phyloP scores from a whole-genome alignment of 2,888 invertebrate genomes.

The Volucella inanis region DNA sequence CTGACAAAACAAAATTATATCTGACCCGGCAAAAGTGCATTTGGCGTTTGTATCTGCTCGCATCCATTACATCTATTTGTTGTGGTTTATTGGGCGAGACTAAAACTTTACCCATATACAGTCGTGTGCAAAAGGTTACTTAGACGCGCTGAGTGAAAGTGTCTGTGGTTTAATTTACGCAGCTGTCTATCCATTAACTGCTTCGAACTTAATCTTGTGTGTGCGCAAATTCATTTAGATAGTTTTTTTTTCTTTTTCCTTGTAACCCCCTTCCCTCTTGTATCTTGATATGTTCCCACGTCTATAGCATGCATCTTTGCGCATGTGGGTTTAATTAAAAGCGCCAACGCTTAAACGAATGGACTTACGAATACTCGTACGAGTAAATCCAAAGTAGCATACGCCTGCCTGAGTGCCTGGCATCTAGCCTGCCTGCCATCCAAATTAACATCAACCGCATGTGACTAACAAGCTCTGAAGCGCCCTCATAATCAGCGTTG shows the following conservation, averaged over 20 bases:
- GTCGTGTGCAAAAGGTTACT: slow-evolving; percentile 36
- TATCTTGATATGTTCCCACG: background rate
- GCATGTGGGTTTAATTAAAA: slow-evolving; percentile 74
- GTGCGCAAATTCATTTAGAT: slow-evolving; percentile 60
- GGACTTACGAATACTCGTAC: background rate
- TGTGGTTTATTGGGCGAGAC: slow-evolving; percentile 48
- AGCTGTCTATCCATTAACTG: slow-evolving; percentile 61
- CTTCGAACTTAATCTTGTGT: slow-evolving; percentile 15
- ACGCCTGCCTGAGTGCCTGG: slow-evolving; percentile 11
- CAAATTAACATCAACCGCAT: slow-evolving; percentile 42
- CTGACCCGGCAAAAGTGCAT: slow-evolving; percentile 47
- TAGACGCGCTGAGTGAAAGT: slow-evolving; percentile 61
- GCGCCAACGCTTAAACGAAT: slow-evolving; percentile 52
- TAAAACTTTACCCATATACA: background rate
- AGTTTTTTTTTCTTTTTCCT: slow-evolving; percentile 13
- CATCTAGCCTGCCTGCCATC: slow-evolving; percentile 39
- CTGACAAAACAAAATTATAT: slow-evolving; percentile 1
- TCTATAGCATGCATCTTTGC: slow-evolving; percentile 18
- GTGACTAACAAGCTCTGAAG: slow-evolving; percentile 66
- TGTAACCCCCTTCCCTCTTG: background rate
- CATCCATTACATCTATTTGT: slow-evolving; percentile 15
- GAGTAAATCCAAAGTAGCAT: background rate
- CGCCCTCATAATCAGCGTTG: slow-evolving; percentile 57
- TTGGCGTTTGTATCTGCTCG: background rate
- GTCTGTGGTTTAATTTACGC: slow-evolving; percentile 49